Conservation (phyloP, 2,888 invertebrate genomes). For the Fragum whitleyi region DNA sequence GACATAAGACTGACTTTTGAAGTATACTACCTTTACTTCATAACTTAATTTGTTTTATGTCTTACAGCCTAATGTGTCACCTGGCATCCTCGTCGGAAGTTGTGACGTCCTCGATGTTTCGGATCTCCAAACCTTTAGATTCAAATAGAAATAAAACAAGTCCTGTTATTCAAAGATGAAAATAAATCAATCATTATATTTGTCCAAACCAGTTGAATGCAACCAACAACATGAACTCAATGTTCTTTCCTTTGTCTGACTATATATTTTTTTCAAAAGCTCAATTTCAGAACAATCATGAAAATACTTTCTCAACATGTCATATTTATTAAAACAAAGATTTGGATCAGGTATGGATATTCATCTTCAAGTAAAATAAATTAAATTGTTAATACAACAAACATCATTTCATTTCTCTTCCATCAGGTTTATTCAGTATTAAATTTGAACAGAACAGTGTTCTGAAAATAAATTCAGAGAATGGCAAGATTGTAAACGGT, state of each 20-base stretch:
- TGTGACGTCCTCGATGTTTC: slow-evolving; percentile 16
- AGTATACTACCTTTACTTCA: slow-evolving; percentile 26
- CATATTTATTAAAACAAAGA: background rate
- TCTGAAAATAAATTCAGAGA: no score
- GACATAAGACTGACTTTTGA: slow-evolving; percentile 18
- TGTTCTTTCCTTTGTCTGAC: background rate
- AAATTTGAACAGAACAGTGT: no score
- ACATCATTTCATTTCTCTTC: slow-evolving; percentile 11
- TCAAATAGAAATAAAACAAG: slow-evolving; percentile 29
- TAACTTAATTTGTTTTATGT: slow-evolving; percentile 22
- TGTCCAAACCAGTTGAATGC: slow-evolving; percentile 2
- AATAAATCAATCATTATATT: background rate
- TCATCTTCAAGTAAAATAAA: slow-evolving; percentile 26
- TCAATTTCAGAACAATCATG: background rate
- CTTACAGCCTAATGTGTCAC: slow-evolving; percentile 28
- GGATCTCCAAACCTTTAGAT: slow-evolving; percentile 25
- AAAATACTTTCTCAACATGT: slow-evolving; percentile 11
- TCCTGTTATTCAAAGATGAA: slow-evolving; percentile 4
- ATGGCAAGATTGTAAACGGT: no score
- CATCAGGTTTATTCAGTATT: slow-evolving; percentile 22
- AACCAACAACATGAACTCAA: background rate
- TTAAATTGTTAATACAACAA: slow-evolving; percentile 18
- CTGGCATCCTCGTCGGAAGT: slow-evolving; percentile 16
- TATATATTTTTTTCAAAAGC: no score
- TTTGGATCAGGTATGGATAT: slow-evolving; percentile 14